These are phyloP conservation scores for Lasioglossum baleicum DNA, from an alignment of 1,140 invertebrate species.

Conservation along the genomic window DNA sequence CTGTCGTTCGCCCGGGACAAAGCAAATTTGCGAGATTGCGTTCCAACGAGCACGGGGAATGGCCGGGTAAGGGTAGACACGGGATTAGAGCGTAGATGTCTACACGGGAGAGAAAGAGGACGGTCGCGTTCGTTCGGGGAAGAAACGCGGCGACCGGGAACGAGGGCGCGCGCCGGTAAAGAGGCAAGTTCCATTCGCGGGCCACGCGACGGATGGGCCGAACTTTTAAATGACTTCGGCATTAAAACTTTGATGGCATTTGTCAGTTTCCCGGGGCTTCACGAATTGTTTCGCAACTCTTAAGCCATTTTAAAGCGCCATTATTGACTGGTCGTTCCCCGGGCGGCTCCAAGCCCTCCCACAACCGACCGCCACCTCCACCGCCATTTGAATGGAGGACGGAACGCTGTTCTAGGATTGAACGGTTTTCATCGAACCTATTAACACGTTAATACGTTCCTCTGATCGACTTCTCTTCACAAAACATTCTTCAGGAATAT, in stretches of 20 bases:
- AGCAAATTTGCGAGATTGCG: conserved; percentile 72
- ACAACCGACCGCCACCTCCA: no score
- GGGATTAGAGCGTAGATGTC: conserved; percentile 53
- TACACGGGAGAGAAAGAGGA: conserved; percentile 15
- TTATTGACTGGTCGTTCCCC: conserved; percentile 62
- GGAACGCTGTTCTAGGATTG: no score
- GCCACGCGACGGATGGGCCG: conserved; percentile 64
- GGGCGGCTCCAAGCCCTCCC: conserved; percentile 2
- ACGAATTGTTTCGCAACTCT: conserved; percentile 71
- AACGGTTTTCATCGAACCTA: no score
- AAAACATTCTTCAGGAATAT: no score
- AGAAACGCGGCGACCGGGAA: conserved; percentile 7
- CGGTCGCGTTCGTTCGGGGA: not conserved
- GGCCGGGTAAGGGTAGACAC: conserved; percentile 46
- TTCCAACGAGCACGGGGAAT: conserved; percentile 61
- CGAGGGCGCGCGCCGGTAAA: conserved; percentile 40
- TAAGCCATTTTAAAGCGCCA: conserved; percentile 66
- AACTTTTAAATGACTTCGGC: conserved; percentile 74
- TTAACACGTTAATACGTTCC: no score
- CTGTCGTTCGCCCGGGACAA: conserved; percentile 53
- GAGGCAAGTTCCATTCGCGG: conserved; percentile 63
- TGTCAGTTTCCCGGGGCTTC: conserved; percentile 69
- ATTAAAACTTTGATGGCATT: conserved; percentile 76
- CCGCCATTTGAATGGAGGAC: no score
- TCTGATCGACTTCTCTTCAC: no score